Evolutionary conservation across 2,113 vertebrate species (phyloP).

Genomic region (Brevimyrus niger): DNA sequence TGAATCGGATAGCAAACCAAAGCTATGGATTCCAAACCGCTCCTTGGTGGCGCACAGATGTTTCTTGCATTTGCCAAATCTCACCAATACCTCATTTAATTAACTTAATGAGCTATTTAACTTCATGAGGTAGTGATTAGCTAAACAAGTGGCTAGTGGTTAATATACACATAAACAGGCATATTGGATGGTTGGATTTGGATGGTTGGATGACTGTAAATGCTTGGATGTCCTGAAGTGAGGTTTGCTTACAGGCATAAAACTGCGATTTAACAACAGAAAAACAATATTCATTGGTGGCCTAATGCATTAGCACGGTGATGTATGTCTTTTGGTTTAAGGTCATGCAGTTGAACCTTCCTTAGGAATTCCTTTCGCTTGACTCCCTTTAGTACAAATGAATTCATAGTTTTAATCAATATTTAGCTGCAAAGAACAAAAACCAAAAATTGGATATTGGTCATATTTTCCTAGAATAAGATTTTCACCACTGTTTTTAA

Average conservation of each 20-base stretch:
- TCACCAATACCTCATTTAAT: not conserved
- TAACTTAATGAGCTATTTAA: not conserved
- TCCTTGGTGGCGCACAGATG: not conserved
- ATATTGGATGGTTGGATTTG: not conserved
- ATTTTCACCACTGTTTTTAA: not conserved
- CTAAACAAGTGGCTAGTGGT: not conserved
- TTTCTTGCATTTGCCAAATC: not conserved
- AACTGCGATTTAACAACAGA: not conserved
- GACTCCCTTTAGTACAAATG: not conserved
- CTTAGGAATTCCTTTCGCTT: not conserved
- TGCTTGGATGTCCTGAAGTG: not conserved
- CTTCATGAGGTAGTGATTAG: not conserved
- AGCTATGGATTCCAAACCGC: not conserved
- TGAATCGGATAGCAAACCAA: not conserved
- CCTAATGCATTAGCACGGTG: not conserved
- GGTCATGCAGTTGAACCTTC: not conserved
- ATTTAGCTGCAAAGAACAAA: not conserved
- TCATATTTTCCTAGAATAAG: not conserved
- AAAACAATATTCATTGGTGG: not conserved
- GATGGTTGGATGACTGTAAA: not conserved
- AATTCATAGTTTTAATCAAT: not conserved
- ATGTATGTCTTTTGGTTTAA: not conserved
- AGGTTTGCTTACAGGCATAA: not conserved
- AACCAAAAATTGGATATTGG: not conserved
- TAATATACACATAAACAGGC: not conserved